Evolutionary conservation across 92 coral and sea anemone species (phyloP), one percentile per base, ranked within the genome.

Genomic region (Palythoa grandiflora): DNA sequence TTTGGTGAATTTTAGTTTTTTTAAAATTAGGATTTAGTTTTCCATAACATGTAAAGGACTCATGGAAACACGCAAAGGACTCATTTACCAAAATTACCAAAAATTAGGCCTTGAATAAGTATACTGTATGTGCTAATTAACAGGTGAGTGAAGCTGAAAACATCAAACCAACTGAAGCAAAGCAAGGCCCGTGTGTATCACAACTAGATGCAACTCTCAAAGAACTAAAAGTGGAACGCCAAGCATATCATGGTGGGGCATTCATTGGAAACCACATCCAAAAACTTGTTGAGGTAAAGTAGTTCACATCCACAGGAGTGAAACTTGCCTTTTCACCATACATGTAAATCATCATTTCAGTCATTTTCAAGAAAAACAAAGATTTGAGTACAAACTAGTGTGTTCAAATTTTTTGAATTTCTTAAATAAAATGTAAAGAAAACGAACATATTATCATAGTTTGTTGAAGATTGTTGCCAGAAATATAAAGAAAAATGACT

Each of bases 131-230:
- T 57, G 16, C 9, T 57, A 57, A 57, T 14, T 73, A 38, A 73
- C 20, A 73, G 77, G 20, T 73, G 77, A 21, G 20, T 40, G 77
- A 73, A 73, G 77, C 77, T 11, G 77, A 73, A 73, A 9, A 40
- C 16, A 4, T 73, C 14, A 73, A 73, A n/a, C 77, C 77, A 38
- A 73, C 48, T 38, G 77, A 73, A 47, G 77, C n/a, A 73, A 73
- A 73, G 20, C 77, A 73, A 39, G 77, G 77, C 51, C 77, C 53
- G 9, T 73, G 77, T 73, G 54, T 38, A 73, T 16, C 48, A n/a
- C 16, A 73, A 12, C n/a, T 73, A 47, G 77, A 73, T 73, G 55
- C 5, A 10, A 73, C 77, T 1, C 55, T 73, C n/a, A 73, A 73
- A 12, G 17, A 12, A 15, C 35, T 73, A 10, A 73, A 40, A 40